These are phyloP conservation scores for Linurgus olivaceus DNA, from an alignment of 2,797 vertebrate species.

Conservation along the genomic window DNA sequence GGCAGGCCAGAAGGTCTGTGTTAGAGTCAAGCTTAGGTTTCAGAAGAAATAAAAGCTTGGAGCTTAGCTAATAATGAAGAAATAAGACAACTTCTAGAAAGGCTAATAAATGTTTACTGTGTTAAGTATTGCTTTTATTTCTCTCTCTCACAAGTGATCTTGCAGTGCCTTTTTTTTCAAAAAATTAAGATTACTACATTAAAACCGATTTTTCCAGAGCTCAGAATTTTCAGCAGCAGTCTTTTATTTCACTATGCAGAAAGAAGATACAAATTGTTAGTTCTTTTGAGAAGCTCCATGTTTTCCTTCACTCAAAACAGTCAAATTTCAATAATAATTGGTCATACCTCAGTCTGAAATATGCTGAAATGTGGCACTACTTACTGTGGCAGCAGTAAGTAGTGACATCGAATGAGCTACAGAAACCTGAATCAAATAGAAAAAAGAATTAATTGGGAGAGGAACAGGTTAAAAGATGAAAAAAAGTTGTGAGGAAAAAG, in stretches of 20 bases:
- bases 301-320: neutral
- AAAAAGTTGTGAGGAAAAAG: neutral
- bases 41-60: neutral
- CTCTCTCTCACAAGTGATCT: neutral
- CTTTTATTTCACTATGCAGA: neutral
- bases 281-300: neutral
- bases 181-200: neutral
- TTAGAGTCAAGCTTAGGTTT: neutral
- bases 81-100: neutral
- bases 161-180: neutral
- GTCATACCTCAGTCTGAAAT: neutral
- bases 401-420: neutral
- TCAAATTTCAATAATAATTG: neutral
- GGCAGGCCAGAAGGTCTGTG: neutral
- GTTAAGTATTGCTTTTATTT: neutral
- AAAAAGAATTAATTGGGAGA: neutral
- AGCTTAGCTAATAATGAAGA: neutral
- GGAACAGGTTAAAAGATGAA: neutral
- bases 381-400: neutral
- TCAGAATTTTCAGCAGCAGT: neutral
- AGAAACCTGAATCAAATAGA: neutral
- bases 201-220: neutral
- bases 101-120: neutral
- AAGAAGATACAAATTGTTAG: neutral
- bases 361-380: neutral